These are phyloP conservation scores for Zaprionus taronus DNA, from an alignment of 1,140 invertebrate genomes.

Conservation along the genomic window DNA sequence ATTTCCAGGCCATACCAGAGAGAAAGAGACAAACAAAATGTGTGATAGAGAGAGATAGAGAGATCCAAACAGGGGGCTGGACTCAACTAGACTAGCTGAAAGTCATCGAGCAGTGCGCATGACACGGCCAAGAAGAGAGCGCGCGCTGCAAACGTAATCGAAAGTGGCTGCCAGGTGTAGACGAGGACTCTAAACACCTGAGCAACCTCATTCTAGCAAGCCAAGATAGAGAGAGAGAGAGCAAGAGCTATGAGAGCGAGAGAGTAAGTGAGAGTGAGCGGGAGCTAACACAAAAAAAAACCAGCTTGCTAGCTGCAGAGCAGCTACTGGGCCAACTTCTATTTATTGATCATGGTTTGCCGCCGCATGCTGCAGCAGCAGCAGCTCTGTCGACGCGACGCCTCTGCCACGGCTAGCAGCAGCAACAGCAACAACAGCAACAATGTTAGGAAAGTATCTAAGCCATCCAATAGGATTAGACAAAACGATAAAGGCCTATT, in stretches of 20 bases:
- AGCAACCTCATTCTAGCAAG: constrained; percentile 11
- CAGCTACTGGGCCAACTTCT: constrained; percentile 42
- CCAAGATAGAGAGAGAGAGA: constrained; percentile 5
- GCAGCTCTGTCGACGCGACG: constrained; percentile 21
- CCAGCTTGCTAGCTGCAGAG: constrained; percentile 27
- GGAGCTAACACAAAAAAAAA: constrained; percentile 34
- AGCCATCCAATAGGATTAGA: constrained; percentile 58
- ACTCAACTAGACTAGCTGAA: constrained; percentile 20
- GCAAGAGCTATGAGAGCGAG: neutral
- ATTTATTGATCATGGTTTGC: constrained; percentile 42
- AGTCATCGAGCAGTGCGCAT: constrained; percentile 37
- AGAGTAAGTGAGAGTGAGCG: constrained; percentile 6
- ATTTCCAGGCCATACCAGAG: constrained; percentile 41
- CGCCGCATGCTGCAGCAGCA: constrained; percentile 16
- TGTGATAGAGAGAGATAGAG: constrained; percentile 3
- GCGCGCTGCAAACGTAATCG: constrained; percentile 25
- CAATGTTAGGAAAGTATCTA: constrained; percentile 16
- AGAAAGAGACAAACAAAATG: neutral
- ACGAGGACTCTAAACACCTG: constrained; percentile 13
- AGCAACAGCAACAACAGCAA: constrained; percentile 8
- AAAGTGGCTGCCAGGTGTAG: constrained; percentile 34
- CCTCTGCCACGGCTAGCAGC: constrained; percentile 9
- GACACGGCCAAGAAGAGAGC: constrained; percentile 3
- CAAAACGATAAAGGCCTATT: constrained; percentile 4
- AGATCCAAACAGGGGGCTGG: neutral